These are phyloP conservation scores for Leptinotarsa peninsularis DNA, from an alignment of 2,888 invertebrate species.

Conservation along the genomic window DNA sequence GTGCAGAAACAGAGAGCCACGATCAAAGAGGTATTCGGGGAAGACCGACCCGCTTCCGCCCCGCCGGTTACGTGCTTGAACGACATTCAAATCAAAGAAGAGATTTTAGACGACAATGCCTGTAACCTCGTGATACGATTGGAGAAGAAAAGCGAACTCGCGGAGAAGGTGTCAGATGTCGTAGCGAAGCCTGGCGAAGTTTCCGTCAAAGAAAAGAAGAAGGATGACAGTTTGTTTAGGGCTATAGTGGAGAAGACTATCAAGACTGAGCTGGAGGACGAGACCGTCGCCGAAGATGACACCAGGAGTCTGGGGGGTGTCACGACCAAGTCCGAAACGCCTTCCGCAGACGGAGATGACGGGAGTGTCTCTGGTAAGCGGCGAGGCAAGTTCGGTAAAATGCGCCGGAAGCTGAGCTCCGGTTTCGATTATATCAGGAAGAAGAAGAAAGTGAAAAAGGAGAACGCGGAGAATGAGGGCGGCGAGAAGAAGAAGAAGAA, in stretches of 20 bases:
- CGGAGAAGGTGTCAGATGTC: constrained; percentile 52
- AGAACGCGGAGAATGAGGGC: constrained; percentile 61
- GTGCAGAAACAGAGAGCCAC: constrained; percentile 80
- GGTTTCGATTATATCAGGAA: constrained; percentile 92
- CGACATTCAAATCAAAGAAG: constrained; percentile 54
- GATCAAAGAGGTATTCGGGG: constrained; percentile 85
- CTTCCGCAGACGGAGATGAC: constrained; percentile 62
- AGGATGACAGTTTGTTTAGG: constrained; percentile 56
- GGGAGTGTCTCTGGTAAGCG: constrained; percentile 58
- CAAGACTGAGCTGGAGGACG: constrained; percentile 55
- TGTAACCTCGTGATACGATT: constrained; percentile 38
- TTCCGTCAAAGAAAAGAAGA: constrained; percentile 49
- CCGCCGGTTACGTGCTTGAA: constrained; percentile 77
- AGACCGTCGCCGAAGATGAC: constrained; percentile 56
- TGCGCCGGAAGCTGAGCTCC: constrained; percentile 82
- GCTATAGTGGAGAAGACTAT: constrained; percentile 55
- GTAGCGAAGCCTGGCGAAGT: constrained; percentile 52
- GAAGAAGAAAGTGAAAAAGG: constrained; percentile 81
- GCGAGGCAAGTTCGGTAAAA: constrained; percentile 74
- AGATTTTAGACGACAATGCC: constrained; percentile 55
- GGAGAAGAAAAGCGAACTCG: constrained; percentile 37
- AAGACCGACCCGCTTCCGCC: constrained; percentile 84
- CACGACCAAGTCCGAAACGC: constrained; percentile 61
- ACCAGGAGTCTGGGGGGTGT: constrained; percentile 51
- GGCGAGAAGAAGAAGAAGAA: constrained; percentile 51